Percentiles rank a stretch among this genome's conserved stretches.
Conservation (phyloP, 2,888 invertebrate genomes). For the Drosophila paracracens region DNA sequence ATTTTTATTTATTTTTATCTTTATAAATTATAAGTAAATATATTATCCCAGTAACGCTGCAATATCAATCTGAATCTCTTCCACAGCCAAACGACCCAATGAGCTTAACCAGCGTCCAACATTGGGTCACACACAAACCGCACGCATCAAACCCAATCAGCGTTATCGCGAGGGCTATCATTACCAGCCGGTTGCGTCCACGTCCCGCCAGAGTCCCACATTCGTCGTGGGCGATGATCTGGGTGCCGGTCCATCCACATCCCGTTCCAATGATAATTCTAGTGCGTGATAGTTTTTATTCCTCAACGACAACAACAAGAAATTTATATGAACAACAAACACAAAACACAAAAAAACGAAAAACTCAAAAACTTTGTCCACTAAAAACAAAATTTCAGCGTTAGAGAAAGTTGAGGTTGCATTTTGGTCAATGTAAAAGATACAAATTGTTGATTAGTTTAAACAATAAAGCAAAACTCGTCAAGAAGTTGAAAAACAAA, state of each 20-base stretch:
- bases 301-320: slow-evolving; percentile 77
- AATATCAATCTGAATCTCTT: background rate
- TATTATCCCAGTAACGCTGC: background rate
- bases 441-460: slow-evolving; percentile 77
- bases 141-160: slow-evolving; percentile 84
- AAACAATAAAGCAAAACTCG: slow-evolving; percentile 56
- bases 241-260: slow-evolving; percentile 85
- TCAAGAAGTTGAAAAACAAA: slow-evolving; percentile 41
- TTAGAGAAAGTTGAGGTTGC: slow-evolving; percentile 63
- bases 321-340: slow-evolving; percentile 57
- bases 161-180: slow-evolving; percentile 86
- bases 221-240: slow-evolving; percentile 85
- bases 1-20: background rate
- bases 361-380: slow-evolving; percentile 51
- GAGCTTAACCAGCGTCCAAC: slow-evolving; percentile 85
- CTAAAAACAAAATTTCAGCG: slow-evolving; percentile 39
- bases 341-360: slow-evolving; percentile 47
- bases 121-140: slow-evolving; percentile 85
- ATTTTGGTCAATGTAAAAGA: slow-evolving; percentile 76
- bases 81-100: slow-evolving; percentile 85
- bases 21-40: background rate
- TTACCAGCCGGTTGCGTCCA: slow-evolving; percentile 86
- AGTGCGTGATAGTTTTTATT: slow-evolving; percentile 86
- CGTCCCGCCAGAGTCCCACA: slow-evolving; percentile 86
- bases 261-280: slow-evolving; percentile 86